Conservation (phyloP, 2,113 vertebrate species). For the Hiodon tergisus region DNA sequence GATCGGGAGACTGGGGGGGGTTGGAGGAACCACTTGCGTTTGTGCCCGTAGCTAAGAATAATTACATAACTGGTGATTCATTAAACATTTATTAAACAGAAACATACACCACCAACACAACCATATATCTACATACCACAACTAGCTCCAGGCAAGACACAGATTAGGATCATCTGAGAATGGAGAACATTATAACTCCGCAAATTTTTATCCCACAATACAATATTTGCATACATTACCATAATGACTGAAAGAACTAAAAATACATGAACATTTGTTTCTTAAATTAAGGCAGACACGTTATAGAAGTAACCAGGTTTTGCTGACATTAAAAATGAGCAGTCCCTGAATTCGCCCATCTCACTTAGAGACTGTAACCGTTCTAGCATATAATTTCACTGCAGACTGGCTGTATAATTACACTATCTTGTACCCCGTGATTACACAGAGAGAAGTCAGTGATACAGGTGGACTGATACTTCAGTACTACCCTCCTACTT, state of each 20-base stretch:
- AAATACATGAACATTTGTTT: not conserved
- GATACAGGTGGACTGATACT: conserved; percentile 5
- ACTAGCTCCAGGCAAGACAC: too few relatives aligned
- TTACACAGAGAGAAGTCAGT: conserved; percentile 2
- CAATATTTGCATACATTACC: conserved; percentile 14
- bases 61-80: too few relatives aligned
- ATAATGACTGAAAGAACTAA: conserved; percentile 1
- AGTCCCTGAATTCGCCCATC: conserved; percentile 1
- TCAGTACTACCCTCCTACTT: not conserved
- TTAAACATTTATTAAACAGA: too few relatives aligned
- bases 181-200: too few relatives aligned
- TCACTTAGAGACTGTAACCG: conserved; percentile 5
- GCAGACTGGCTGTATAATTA: not conserved
- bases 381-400: conserved; percentile 5
- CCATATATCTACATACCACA: too few relatives aligned
- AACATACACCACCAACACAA: too few relatives aligned
- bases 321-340: conserved; percentile 10
- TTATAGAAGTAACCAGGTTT: conserved; percentile 7
- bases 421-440: not conserved
- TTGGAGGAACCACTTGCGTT: too few relatives aligned
- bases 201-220: conserved; percentile 5
- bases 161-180: too few relatives aligned
- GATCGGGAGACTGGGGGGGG: too few relatives aligned
- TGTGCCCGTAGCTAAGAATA: too few relatives aligned
- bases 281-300: not conserved